phyloP scores from a whole-genome alignment of 1,140 invertebrate genomes.

The Bombyx mori region ASM3026992v2 NC_085110.1:9730501-9731000 shows the following conservation, averaged over 20 bases:
- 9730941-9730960: no score
- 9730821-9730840: no score
- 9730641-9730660: conserved; percentile 83
- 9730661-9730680: conserved; percentile 9
- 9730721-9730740: conserved; percentile 1
- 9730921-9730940: no score
- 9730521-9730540: conserved; percentile 2
- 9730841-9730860: no score
- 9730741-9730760: not conserved
- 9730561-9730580: conserved; percentile 33
- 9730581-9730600: conserved; percentile 61
- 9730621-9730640: conserved; percentile 85
- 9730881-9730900: no score
- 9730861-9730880: no score
- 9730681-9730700: not conserved
- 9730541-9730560: not conserved
- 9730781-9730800: no score
- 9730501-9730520: conserved; percentile 20
- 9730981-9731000: no score
- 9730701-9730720: not conserved
- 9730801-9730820: no score
- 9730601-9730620: conserved; percentile 61
- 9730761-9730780: no score
- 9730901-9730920: no score
- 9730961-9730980: no score